phyloP scores from a whole-genome alignment of 1,140 invertebrate species.

The Prorops nasuta region DNA sequence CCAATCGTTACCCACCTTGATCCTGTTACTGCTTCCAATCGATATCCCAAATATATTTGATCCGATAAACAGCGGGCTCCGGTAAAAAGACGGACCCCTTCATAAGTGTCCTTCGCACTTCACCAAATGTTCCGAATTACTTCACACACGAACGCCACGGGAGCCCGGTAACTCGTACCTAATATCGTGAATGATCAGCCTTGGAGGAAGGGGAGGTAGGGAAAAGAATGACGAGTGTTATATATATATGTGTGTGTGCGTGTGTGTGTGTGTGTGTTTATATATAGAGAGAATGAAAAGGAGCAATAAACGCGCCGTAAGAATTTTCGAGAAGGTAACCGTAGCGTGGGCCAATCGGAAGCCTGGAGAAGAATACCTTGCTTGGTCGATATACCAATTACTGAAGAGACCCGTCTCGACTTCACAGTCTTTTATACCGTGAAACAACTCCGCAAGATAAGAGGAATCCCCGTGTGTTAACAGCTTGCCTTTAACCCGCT shows the following conservation, averaged over 20 bases:
- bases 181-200: neutral
- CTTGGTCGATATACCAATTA: too few relatives aligned
- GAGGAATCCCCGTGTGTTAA: neutral
- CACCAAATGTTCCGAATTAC: neutral
- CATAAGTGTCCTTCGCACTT: constrained; percentile 42
- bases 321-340: too few relatives aligned
- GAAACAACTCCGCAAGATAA: neutral
- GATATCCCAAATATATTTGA: constrained; percentile 47
- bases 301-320: too few relatives aligned
- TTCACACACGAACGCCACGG: neutral
- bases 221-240: too few relatives aligned
- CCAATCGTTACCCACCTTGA: constrained; percentile 32
- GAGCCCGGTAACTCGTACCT: neutral
- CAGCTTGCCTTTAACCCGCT: neutral
- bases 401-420: neutral
- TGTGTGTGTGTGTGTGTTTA: too few relatives aligned
- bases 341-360: too few relatives aligned
- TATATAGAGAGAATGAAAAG: too few relatives aligned
- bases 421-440: constrained; percentile 38
- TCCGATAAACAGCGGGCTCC: constrained; percentile 34
- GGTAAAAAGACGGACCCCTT: constrained; percentile 36
- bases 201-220: too few relatives aligned
- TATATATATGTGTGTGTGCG: too few relatives aligned
- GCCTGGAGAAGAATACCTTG: too few relatives aligned
- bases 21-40: constrained; percentile 42